Evolutionary conservation across 2,888 invertebrate genomes (phyloP).

Genomic region (Gisinianus flammeolus): DNA sequence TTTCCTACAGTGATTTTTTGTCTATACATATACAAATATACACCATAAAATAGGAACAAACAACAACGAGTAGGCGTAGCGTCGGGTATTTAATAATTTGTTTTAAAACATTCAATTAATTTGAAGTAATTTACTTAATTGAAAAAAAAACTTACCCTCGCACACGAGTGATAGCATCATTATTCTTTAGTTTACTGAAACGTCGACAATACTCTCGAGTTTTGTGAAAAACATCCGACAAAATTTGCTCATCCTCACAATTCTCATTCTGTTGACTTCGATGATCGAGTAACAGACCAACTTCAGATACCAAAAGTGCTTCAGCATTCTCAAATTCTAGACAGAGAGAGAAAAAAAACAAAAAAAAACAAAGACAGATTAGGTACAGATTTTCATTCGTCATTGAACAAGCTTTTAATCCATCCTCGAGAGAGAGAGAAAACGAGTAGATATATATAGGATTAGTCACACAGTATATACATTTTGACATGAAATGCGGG

Average conservation of each 20-base stretch:
- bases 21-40: no score
- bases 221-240: constrained; percentile 98
- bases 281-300: constrained; percentile 94
- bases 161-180: constrained; percentile 96
- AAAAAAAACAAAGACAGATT: background rate
- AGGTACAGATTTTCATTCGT: no score
- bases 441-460: no score
- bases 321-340: constrained; percentile 98
- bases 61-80: no score
- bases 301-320: constrained; percentile 93
- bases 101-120: no score
- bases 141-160: constrained; percentile 71
- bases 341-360: background rate
- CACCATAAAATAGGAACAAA: no score
- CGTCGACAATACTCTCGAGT: constrained; percentile 94
- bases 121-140: no score
- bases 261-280: constrained; percentile 97
- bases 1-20: no score
- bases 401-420: no score
- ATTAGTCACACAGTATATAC: no score
- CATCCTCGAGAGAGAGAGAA: no score
- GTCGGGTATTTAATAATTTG: no score
- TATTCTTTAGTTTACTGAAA: constrained; percentile 96
- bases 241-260: constrained; percentile 97
- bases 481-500: background rate